These are phyloP conservation scores for Lasioglossum oenotherae DNA, from an alignment of 2,888 invertebrate genomes.

Conservation along the genomic window DNA sequence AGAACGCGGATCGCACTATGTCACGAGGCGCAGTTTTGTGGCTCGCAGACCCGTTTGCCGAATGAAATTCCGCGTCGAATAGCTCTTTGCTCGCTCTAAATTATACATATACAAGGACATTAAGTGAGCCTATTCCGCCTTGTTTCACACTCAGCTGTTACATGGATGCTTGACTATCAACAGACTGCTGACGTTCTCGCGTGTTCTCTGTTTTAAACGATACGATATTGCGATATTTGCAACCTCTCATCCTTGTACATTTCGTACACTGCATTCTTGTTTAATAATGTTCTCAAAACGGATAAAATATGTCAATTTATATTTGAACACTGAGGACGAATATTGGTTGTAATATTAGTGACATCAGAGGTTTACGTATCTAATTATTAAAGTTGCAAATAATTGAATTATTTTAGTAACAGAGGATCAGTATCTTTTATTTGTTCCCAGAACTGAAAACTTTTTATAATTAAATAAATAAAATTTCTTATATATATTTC, in stretches of 20 bases:
- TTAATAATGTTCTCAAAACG: too few species aligned
- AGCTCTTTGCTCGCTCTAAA: slow-evolving; percentile 73
- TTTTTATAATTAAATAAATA: too few species aligned
- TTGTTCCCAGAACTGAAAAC: too few species aligned
- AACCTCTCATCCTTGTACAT: neutral
- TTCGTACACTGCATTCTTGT: neutral
- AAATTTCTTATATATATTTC: too few species aligned
- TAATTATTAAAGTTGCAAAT: neutral
- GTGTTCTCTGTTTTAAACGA: neutral
- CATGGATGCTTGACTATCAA: slow-evolving; percentile 73
- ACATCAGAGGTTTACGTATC: neutral
- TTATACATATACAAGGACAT: slow-evolving; percentile 71
- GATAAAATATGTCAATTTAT: neutral
- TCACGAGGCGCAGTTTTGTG: slow-evolving; percentile 57
- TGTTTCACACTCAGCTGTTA: slow-evolving; percentile 72
- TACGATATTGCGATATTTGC: neutral
- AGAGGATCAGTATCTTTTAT: too few species aligned
- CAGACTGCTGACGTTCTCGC: slow-evolving; percentile 43
- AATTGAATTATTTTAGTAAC: neutral
- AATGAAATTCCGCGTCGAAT: slow-evolving; percentile 74
- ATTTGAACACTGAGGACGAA: neutral
- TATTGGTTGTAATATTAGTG: neutral
- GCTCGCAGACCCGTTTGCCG: slow-evolving; percentile 30
- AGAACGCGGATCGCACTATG: slow-evolving; percentile 21
- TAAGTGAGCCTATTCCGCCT: slow-evolving; percentile 73